These are phyloP conservation scores for Cirrhinus mrigala DNA, from an alignment of 2,797 vertebrate genomes.

Conservation along the genomic window DNA sequence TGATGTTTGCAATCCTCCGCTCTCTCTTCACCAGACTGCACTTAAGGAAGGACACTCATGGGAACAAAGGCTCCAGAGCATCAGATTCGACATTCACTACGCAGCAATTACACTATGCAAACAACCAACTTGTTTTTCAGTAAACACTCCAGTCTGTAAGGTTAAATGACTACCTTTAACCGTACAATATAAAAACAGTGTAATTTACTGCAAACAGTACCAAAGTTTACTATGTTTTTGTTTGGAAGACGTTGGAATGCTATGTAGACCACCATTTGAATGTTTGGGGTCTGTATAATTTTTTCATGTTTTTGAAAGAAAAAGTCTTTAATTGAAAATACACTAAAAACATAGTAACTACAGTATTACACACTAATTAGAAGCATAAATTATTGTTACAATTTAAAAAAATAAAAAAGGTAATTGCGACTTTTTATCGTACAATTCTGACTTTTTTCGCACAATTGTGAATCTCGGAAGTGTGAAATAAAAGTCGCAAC, in stretches of 20 bases:
- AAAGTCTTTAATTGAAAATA: background rate
- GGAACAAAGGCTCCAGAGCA: constrained; percentile 2
- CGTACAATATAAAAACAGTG: background rate
- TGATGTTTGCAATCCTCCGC: background rate
- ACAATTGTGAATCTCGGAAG: too few relatives aligned
- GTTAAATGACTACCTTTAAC: background rate
- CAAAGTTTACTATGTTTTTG: background rate
- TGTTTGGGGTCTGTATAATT: background rate
- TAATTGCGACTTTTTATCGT: too few relatives aligned
- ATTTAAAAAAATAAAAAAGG: too few relatives aligned
- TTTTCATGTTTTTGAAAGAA: background rate
- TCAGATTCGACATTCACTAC: constrained; percentile 40
- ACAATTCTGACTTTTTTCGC: too few relatives aligned
- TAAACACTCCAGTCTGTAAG: background rate
- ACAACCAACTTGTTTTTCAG: constrained; percentile 26
- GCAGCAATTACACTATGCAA: constrained; percentile 41
- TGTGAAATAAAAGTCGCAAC: too few relatives aligned
- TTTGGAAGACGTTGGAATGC: background rate
- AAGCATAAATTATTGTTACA: background rate
- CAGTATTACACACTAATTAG: background rate
- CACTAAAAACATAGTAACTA: background rate
- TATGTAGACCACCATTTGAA: background rate
- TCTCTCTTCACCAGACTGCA: constrained; percentile 5
- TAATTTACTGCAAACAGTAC: background rate
- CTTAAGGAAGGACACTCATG: constrained; percentile 1